Conservation (phyloP, 64 coral and sea anemone species). For the Montipora cactus region DNA sequence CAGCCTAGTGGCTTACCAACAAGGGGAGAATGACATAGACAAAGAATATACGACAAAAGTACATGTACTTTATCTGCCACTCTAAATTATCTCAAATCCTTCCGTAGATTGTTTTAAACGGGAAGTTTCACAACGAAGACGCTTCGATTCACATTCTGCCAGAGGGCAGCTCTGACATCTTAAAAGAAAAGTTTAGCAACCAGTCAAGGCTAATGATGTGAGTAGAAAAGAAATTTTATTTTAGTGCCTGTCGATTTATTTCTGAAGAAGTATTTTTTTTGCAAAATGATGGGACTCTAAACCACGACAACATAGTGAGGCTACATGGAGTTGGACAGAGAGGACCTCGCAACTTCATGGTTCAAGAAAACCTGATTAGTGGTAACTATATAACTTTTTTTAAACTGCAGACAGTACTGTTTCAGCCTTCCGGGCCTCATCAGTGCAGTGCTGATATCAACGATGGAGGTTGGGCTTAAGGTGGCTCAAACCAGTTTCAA, state of each 20-base stretch:
- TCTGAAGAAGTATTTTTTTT: too few relatives aligned
- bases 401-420: not conserved
- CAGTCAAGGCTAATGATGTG: slow-evolving; percentile 86
- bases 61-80: not conserved
- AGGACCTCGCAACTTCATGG: slow-evolving; percentile 59
- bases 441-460: too few relatives aligned
- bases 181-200: slow-evolving; percentile 85
- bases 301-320: slow-evolving; percentile 80
- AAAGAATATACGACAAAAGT: too few relatives aligned
- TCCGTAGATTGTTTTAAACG: slow-evolving; percentile 38
- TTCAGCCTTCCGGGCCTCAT: too few relatives aligned
- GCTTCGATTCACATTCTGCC: slow-evolving; percentile 61
- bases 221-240: slow-evolving; percentile 12
- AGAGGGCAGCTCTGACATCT: slow-evolving; percentile 57
- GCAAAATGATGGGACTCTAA: slow-evolving; percentile 58
- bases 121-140: slow-evolving; percentile 73
- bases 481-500: too few relatives aligned
- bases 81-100: too few relatives aligned
- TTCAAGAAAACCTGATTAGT: slow-evolving; percentile 76
- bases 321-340: slow-evolving; percentile 74
- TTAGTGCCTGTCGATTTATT: too few relatives aligned
- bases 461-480: too few relatives aligned
- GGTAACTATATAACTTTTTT: slow-evolving; percentile 24
- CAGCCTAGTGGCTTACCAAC: too few relatives aligned
- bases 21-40: too few relatives aligned